Percentiles rank a stretch among this genome's conserved stretches.
Evolutionary conservation across 2,797 vertebrate species (phyloP).

Genomic region (Sebastes itinus): DNA sequence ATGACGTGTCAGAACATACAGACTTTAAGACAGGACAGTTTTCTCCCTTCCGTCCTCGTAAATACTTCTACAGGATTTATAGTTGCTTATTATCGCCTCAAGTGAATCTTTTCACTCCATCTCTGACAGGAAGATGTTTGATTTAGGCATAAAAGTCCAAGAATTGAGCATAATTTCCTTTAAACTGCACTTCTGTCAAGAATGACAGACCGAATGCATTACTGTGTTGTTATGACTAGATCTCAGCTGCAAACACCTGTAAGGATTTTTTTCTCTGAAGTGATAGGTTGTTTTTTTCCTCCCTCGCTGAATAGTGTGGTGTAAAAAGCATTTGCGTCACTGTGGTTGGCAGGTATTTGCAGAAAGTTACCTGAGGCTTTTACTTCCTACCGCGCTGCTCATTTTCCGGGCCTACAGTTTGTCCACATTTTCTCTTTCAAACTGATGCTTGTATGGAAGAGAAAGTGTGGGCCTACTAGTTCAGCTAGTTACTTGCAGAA

Average conservation of each 20-base stretch:
- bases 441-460: not conserved
- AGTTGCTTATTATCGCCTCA: not conserved
- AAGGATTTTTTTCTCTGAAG: not conserved
- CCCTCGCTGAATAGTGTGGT: slow-evolving; percentile 5
- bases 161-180: not conserved
- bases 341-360: slow-evolving; percentile 47
- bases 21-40: not conserved
- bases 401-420: not conserved
- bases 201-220: not conserved
- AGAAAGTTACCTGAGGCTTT: slow-evolving; percentile 48
- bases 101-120: not conserved
- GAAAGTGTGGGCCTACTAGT: not conserved
- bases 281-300: not conserved
- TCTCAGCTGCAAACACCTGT: slow-evolving; percentile 4
- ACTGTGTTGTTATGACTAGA: not conserved
- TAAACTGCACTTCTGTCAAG: not conserved
- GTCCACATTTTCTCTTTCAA: slow-evolving; percentile 8
- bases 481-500: not conserved
- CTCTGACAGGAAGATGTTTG: not conserved
- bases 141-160: not conserved
- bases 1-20: not conserved
- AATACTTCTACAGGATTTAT: not conserved
- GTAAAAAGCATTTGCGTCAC: slow-evolving; percentile 45
- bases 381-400: not conserved
- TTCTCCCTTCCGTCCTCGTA: not conserved